These are phyloP conservation scores for Alethe diademata DNA, from an alignment of 2,113 vertebrate genomes.

Conservation along the genomic window DNA sequence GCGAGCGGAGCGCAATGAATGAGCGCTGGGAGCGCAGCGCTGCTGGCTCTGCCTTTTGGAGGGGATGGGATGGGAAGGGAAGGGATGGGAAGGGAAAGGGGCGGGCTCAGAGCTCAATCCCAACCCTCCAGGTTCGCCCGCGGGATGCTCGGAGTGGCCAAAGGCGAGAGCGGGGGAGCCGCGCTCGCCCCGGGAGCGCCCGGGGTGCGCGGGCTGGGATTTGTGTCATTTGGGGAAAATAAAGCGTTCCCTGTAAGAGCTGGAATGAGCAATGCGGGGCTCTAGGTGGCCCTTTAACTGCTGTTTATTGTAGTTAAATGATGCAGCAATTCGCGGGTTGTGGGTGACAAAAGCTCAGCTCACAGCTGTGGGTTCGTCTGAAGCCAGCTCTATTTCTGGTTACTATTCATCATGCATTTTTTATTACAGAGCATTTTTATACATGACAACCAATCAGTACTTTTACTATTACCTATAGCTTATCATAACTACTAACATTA, in stretches of 20 bases:
- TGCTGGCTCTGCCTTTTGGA: constrained; percentile 56
- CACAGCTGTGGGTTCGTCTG: no score
- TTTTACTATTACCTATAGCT: no score
- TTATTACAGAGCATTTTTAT: no score
- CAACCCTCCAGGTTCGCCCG: constrained; percentile 21
- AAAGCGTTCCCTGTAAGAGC: background rate
- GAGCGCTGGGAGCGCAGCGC: constrained; percentile 75
- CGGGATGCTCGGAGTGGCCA: background rate
- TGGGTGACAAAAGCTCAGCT: no score
- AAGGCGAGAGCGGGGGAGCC: background rate
- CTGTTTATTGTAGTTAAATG: no score
- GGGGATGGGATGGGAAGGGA: background rate
- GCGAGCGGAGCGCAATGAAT: constrained; percentile 53
- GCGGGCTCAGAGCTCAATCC: constrained; percentile 55
- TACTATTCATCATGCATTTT: no score
- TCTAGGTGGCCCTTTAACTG: no score
- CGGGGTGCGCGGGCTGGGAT: background rate
- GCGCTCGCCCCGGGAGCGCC: background rate
- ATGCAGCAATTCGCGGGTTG: no score
- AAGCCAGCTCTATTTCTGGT: no score
- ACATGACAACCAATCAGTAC: no score
- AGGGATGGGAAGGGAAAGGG: background rate
- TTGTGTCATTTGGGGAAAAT: background rate
- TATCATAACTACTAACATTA: no score
- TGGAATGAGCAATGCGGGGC: no score